Base-by-base conservation (phyloP, 2,797 vertebrate genomes). In the Naso thynnoides region DNA sequence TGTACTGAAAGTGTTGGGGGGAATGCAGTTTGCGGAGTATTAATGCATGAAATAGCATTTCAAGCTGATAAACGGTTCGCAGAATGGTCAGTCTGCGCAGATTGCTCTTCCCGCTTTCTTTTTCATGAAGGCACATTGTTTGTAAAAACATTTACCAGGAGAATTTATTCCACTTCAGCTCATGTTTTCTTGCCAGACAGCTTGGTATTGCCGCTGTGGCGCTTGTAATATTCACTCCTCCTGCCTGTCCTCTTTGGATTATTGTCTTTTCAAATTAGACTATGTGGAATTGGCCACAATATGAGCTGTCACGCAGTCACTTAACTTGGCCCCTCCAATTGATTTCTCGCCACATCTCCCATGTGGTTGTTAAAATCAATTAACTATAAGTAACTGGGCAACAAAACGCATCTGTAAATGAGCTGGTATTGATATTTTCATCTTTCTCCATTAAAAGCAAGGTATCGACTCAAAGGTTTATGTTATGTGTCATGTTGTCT, bases 11-110 rank as follows among this genome's bases (percentile, higher is more conserved):
- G 84, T 85, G 84, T 86, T 82, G 73, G 81, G 81, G 79, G 88
- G 78, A 80, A 73, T 83, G 87, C 83, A 53, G 88, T 92, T 91
- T 92, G 86, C 84, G 88, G 73, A 85, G 91, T 94, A 92, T 93
- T 93, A 94, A 95, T 94, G 91, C 92, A 95, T 94, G 94, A 95
- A 95, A 95, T 94, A 92, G 90, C 92, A 93, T 94, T 95, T 94
- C 92, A 92, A 88, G 93, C 91, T 93, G 93, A 94, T 94, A 93
- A 94, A 94, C 87, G 84, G 87, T 92, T 89, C 59, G 67, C 83
- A 63, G 89, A 89, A 88, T 82, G 89, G 86, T 91, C 89, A 78
- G 81, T 77, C 68, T 55, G 82, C 64, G 58, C 77, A 89, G 91
- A 93, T 91, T 90, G 87, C 80, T 91, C 85, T 81, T 61, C 80